Evolutionary conservation across 2,797 vertebrate genomes (phyloP).

Genomic region (Acanthis flammea): DNA sequence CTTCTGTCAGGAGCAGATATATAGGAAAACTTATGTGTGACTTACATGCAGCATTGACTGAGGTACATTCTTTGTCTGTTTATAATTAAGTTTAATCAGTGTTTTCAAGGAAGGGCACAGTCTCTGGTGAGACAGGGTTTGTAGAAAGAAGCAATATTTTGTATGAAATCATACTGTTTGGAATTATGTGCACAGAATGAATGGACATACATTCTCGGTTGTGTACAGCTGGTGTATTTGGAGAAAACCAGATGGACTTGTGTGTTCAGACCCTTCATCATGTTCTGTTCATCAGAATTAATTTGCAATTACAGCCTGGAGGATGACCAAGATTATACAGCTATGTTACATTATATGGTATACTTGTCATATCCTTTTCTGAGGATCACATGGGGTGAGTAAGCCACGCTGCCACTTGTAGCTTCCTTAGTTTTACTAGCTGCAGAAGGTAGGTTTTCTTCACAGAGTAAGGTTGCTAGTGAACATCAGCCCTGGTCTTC

Average conservation of each 20-base stretch:
- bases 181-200: neutral
- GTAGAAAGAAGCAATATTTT: neutral
- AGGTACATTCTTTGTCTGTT: neutral
- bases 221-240: conserved; percentile 14
- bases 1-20: neutral
- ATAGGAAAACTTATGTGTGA: neutral
- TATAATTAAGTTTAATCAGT: neutral
- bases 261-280: neutral
- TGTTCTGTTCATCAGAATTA: neutral
- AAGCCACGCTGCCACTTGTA: neutral
- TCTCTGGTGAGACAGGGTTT: neutral
- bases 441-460: neutral
- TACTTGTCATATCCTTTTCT: neutral
- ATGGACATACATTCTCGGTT: neutral
- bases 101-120: neutral
- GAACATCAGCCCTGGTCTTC: neutral
- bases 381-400: neutral
- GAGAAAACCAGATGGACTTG: conserved; percentile 40
- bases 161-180: neutral
- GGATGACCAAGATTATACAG: neutral
- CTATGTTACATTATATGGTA: neutral
- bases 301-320: conserved; percentile 15
- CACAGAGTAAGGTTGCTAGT: neutral
- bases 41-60: neutral
- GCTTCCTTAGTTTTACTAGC: neutral